phyloP scores from a whole-genome alignment of 2,888 invertebrate species.

The Apamea anceps region DNA sequence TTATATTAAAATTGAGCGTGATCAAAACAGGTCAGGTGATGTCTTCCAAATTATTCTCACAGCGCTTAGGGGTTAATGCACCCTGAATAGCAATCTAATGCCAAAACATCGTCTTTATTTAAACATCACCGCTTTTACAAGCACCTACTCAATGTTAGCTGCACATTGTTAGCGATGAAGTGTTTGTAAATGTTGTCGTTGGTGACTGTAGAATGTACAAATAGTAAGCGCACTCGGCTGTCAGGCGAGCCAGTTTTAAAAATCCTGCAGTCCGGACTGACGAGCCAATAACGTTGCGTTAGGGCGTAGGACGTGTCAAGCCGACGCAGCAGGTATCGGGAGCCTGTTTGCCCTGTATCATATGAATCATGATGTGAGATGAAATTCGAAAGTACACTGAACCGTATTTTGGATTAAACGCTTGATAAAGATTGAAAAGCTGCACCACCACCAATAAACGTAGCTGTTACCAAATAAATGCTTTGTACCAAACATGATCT shows the following conservation, averaged over 20 bases:
- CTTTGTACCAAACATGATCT: conserved; percentile 32
- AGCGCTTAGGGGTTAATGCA: conserved; percentile 8
- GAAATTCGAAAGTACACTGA: conserved; percentile 7
- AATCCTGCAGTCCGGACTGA: neutral
- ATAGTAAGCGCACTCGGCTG: neutral
- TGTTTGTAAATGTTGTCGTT: conserved; percentile 10
- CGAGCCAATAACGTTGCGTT: neutral
- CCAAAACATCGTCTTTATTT: conserved; percentile 5
- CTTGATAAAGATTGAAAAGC: neutral
- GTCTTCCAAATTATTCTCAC: conserved; percentile 74
- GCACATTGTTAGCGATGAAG: neutral
- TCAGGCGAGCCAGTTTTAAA: neutral
- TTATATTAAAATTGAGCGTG: conserved; percentile 58
- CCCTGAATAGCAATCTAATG: conserved; percentile 1
- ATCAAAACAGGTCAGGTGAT: conserved; percentile 68
- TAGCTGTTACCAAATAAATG: conserved; percentile 25
- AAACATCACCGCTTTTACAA: conserved; percentile 8
- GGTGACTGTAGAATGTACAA: conserved; percentile 26
- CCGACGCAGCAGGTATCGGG: neutral
- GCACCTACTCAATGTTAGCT: conserved; percentile 10
- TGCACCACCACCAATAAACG: conserved; percentile 12
- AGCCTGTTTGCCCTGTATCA: conserved; percentile 1
- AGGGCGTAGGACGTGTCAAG: neutral
- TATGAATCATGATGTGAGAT: conserved; percentile 9
- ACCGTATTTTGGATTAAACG: conserved; percentile 8